phyloP scores from a whole-genome alignment of 2,888 invertebrate species.

The Nomada fucata region DNA sequence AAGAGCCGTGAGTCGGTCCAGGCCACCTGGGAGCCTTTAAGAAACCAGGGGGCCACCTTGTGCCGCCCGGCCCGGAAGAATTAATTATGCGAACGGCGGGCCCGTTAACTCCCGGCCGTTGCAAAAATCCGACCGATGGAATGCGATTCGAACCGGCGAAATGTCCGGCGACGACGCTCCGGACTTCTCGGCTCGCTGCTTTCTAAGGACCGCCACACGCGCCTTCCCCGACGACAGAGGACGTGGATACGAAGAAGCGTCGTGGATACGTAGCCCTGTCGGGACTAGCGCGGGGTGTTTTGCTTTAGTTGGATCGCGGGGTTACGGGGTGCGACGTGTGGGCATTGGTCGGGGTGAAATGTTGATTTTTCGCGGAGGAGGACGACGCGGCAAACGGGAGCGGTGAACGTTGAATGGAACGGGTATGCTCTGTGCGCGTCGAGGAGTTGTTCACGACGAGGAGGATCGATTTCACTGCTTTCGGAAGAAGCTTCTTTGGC shows the following conservation, averaged over 20 bases:
- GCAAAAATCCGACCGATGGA: conserved; percentile 47
- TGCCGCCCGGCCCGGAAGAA: conserved; percentile 55
- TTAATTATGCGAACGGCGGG: conserved; percentile 57
- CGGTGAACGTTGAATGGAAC: neutral
- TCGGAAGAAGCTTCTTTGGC: too few species aligned
- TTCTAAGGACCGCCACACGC: conserved; percentile 17
- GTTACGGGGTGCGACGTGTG: neutral
- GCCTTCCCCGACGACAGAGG: neutral
- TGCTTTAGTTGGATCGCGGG: neutral
- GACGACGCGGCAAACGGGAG: neutral
- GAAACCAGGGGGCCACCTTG: conserved; percentile 24
- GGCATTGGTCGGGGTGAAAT: neutral
- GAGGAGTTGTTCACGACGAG: too few species aligned
- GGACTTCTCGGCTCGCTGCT: conserved; percentile 27
- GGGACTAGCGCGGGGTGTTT: neutral
- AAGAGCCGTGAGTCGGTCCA: conserved; percentile 57
- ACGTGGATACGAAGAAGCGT: too few species aligned
- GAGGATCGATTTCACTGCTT: too few species aligned
- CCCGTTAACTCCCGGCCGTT: conserved; percentile 37
- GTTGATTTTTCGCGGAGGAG: neutral
- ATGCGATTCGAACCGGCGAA: conserved; percentile 52
- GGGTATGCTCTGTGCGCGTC: neutral
- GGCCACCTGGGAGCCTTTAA: conserved; percentile 68
- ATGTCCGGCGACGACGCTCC: conserved; percentile 39
- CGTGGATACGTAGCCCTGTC: conserved; percentile 18